Evolutionary conservation across 2,797 vertebrate species (phyloP).

Genomic region (Sphaeramia orbicularis): DNA sequence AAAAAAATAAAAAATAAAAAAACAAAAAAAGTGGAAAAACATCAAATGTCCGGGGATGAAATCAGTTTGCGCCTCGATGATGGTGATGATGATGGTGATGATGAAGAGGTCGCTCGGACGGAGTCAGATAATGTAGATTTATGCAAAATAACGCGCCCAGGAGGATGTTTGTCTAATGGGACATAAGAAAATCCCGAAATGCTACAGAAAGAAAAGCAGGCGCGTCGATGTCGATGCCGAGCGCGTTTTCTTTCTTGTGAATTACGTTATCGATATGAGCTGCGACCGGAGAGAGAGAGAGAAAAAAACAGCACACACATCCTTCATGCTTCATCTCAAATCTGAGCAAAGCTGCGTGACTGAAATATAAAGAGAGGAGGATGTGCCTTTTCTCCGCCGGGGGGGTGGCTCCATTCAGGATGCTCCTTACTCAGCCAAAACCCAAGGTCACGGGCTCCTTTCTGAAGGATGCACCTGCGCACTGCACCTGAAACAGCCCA

Average conservation of each 20-base stretch:
- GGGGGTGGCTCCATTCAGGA: slow-evolving; percentile 54
- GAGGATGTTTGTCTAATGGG: not conserved
- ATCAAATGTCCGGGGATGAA: slow-evolving; percentile 17
- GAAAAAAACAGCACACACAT: slow-evolving; percentile 3
- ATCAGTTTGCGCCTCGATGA: not conserved
- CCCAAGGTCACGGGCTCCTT: slow-evolving; percentile 88
- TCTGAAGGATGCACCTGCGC: slow-evolving; percentile 76
- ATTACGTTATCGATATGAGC: slow-evolving; percentile 1
- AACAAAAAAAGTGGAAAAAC: not conserved
- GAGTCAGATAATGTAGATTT: slow-evolving; percentile 39
- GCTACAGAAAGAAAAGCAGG: slow-evolving; percentile 10
- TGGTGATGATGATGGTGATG: no score
- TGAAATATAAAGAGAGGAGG: slow-evolving; percentile 58
- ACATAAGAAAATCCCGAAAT: not conserved
- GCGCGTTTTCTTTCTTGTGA: not conserved
- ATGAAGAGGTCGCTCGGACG: slow-evolving; percentile 37
- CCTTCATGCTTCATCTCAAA: slow-evolving; percentile 52
- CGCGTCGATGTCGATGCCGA: not conserved
- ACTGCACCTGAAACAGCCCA: not conserved
- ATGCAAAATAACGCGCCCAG: slow-evolving; percentile 29
- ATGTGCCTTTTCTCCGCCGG: slow-evolving; percentile 68
- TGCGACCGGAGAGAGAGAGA: slow-evolving; percentile 2
- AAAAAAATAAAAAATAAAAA: not conserved
- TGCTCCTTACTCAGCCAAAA: slow-evolving; percentile 70
- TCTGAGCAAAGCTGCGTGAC: slow-evolving; percentile 75